These are phyloP conservation scores for Eufriesea mexicana DNA, from an alignment of 1,140 invertebrate genomes.

Conservation along the genomic window DNA sequence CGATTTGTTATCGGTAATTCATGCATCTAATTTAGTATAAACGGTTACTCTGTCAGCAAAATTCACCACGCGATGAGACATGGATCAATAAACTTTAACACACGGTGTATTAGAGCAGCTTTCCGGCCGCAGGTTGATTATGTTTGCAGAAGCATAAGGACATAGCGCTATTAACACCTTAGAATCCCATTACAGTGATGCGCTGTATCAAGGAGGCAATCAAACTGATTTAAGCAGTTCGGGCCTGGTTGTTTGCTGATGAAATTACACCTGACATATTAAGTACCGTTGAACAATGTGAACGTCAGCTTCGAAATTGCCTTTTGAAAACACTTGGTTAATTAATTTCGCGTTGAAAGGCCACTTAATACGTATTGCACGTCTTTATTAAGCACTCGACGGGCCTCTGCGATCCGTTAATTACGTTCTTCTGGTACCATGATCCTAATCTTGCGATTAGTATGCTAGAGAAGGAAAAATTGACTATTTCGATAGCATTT, in stretches of 20 bases:
- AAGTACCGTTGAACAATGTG: conserved; percentile 32
- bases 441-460: too few species aligned
- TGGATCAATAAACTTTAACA: conserved; percentile 12
- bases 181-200: conserved; percentile 37
- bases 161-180: conserved; percentile 40
- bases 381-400: too few species aligned
- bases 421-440: too few species aligned
- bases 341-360: conserved; percentile 1
- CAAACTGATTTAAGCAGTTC: conserved; percentile 49
- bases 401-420: too few species aligned
- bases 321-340: background rate
- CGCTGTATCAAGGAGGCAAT: conserved; percentile 32
- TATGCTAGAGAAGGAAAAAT: too few species aligned
- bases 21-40: background rate
- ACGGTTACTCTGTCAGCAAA: background rate
- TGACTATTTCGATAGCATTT: too few species aligned
- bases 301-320: too few species aligned
- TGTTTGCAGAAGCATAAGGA: conserved; percentile 49
- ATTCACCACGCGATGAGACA: too few species aligned
- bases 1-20: background rate
- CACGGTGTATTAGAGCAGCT: background rate
- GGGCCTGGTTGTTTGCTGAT: conserved; percentile 24
- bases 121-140: conserved; percentile 24
- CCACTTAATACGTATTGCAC: too few species aligned
- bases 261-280: conserved; percentile 45